A percentile compares a stretch with the other conserved stretches of the same genome.
Conservation (phyloP, 2,888 invertebrate species). For the Dastarcus helophoroides region DNA sequence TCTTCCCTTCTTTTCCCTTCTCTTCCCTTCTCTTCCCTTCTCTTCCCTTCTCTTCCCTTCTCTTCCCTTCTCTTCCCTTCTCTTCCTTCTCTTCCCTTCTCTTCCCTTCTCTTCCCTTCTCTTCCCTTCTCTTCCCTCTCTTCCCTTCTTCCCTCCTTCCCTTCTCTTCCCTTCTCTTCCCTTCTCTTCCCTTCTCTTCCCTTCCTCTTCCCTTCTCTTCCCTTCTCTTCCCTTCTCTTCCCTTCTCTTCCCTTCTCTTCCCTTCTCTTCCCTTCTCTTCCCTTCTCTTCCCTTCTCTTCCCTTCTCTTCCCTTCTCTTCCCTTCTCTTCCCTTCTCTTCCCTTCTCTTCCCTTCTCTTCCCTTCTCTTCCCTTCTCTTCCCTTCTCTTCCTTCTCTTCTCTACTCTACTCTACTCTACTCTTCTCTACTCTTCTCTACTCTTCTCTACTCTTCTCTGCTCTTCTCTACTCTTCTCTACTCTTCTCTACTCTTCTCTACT, state of each 20-base stretch:
- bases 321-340: not conserved
- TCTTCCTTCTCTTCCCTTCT: too few relatives aligned
- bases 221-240: not conserved
- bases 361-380: not conserved
- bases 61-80: too few relatives aligned
- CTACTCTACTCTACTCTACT: constrained; percentile 1
- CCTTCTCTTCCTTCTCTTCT: not conserved
- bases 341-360: not conserved
- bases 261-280: not conserved
- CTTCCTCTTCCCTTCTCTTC: not conserved
- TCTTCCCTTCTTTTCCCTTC: too few relatives aligned
- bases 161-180: too few relatives aligned
- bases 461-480: constrained; percentile 5
- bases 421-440: constrained; percentile 4
- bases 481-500: constrained; percentile 4
- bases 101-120: too few relatives aligned
- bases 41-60: too few relatives aligned
- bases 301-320: not conserved
- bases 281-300: not conserved
- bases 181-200: too few relatives aligned
- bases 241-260: not conserved
- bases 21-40: too few relatives aligned
- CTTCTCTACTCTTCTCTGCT: constrained; percentile 5
- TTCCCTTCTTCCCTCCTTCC: too few relatives aligned
- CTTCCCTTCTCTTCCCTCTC: too few relatives aligned